Evolutionary conservation across 2,888 invertebrate species (phyloP).

Genomic region (Resseliella maxima): DNA sequence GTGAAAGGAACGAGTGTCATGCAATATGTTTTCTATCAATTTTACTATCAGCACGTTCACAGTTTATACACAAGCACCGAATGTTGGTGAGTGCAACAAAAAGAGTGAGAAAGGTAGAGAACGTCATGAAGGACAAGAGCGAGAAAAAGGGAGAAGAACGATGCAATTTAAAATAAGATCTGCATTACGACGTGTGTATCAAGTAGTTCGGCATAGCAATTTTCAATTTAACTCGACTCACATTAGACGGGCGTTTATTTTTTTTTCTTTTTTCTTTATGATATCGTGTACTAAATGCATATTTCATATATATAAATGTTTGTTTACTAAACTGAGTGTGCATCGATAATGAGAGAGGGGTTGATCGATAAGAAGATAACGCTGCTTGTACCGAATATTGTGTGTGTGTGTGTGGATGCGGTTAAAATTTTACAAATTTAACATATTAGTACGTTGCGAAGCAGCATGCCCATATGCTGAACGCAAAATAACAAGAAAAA

Average conservation of each 20-base stretch:
- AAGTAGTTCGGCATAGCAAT: neutral
- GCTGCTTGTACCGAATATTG: neutral
- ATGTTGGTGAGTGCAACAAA: neutral
- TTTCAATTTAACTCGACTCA: conserved; percentile 19
- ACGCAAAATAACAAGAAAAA: neutral
- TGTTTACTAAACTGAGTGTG: conserved; percentile 42
- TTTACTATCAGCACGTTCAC: conserved; percentile 34
- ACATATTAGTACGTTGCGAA: neutral
- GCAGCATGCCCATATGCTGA: too few relatives aligned
- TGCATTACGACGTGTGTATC: conserved; percentile 30
- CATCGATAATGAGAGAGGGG: neutral
- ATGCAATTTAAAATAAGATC: conserved; percentile 44
- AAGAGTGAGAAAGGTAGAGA: too few relatives aligned
- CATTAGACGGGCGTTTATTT: conserved; percentile 6
- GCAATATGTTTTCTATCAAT: conserved; percentile 47
- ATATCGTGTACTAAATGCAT: conserved; percentile 46
- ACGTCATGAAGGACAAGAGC: too few relatives aligned
- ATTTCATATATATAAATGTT: conserved; percentile 21
- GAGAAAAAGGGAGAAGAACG: too few relatives aligned
- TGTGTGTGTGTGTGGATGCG: neutral
- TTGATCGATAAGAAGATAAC: conserved; percentile 31
- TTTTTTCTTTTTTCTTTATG: neutral
- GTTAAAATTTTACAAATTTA: conserved; percentile 20
- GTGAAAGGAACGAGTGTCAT: conserved; percentile 14
- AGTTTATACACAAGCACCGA: neutral